Evolutionary conservation across 1,140 invertebrate species (phyloP).

Genomic region (Triops cancriformis): DNA sequence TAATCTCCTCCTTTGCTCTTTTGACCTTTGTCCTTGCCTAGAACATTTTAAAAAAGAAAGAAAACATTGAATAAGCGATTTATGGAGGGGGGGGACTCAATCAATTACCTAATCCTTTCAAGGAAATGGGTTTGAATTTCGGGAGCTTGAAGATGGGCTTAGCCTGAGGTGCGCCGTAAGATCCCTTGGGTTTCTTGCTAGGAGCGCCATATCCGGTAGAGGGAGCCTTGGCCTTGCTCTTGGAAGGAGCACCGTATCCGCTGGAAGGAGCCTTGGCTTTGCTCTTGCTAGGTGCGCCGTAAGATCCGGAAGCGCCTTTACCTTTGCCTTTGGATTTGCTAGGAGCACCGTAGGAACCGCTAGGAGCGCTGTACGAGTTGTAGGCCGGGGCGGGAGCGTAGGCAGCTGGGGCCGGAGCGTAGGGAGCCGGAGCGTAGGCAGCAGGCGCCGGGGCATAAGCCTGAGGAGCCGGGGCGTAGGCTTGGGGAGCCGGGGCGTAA

Average conservation of each 20-base stretch:
- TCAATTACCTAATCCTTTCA: conserved; percentile 20
- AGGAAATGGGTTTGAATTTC: conserved; percentile 22
- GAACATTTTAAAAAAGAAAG: background rate
- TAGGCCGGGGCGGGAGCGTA: conserved; percentile 18
- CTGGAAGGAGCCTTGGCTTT: conserved; percentile 20
- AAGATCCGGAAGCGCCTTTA: background rate
- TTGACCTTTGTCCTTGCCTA: background rate
- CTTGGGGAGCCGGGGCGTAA: conserved; percentile 10
- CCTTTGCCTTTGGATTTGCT: conserved; percentile 8
- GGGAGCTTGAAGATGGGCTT: conserved; percentile 26
- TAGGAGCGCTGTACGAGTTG: conserved; percentile 11
- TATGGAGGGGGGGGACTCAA: too few relatives aligned
- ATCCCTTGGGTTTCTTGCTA: conserved; percentile 24
- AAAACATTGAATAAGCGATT: too few relatives aligned
- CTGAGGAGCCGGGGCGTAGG: background rate
- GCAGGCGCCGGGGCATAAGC: background rate
- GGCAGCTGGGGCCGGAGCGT: conserved; percentile 17
- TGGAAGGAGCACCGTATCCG: conserved; percentile 20
- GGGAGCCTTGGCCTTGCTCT: conserved; percentile 9
- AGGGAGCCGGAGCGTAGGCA: conserved; percentile 17
- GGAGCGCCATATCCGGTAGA: conserved; percentile 24
- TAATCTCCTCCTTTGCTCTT: conserved; percentile 22
- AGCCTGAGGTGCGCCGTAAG: conserved; percentile 24
- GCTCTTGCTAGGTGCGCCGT: conserved; percentile 15
- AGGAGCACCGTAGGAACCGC: conserved; percentile 18